Conservation (phyloP, 1,140 invertebrate genomes). For the Apolygus lucorum region DNA sequence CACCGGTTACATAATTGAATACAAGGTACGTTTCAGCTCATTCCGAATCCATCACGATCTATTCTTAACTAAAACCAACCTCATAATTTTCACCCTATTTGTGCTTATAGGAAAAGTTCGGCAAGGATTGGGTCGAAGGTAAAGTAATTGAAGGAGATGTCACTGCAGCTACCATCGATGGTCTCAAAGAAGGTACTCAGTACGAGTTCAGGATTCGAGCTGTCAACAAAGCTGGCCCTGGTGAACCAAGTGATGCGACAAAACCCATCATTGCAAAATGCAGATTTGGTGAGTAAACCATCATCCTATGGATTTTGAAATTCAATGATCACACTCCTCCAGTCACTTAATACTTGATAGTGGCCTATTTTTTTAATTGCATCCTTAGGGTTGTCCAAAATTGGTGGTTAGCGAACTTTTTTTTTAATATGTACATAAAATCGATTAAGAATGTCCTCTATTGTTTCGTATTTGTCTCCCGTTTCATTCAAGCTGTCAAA, state of each 20-base stretch:
- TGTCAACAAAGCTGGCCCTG: slow-evolving; percentile 90
- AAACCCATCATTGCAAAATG: slow-evolving; percentile 93
- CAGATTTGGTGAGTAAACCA: slow-evolving; percentile 55
- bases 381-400: no score
- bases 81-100: neutral
- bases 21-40: slow-evolving; percentile 52
- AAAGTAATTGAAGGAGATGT: slow-evolving; percentile 71
- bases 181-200: slow-evolving; percentile 86
- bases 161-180: slow-evolving; percentile 67
- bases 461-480: no score
- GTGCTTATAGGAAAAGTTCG: slow-evolving; percentile 63
- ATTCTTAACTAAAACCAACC: no score
- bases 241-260: slow-evolving; percentile 87
- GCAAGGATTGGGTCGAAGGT: slow-evolving; percentile 76
- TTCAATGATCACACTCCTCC: no score
- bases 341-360: no score
- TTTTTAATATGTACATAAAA: no score
- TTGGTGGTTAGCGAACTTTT: no score
- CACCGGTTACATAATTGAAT: slow-evolving; percentile 86
- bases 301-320: no score
- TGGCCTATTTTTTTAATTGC: no score
- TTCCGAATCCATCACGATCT: no score
- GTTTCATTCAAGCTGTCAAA: no score
- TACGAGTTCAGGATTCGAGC: slow-evolving; percentile 96
- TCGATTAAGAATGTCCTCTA: no score